phyloP scores from a whole-genome alignment of 2,113 vertebrate genomes.

The Anguilla rostrata region DNA sequence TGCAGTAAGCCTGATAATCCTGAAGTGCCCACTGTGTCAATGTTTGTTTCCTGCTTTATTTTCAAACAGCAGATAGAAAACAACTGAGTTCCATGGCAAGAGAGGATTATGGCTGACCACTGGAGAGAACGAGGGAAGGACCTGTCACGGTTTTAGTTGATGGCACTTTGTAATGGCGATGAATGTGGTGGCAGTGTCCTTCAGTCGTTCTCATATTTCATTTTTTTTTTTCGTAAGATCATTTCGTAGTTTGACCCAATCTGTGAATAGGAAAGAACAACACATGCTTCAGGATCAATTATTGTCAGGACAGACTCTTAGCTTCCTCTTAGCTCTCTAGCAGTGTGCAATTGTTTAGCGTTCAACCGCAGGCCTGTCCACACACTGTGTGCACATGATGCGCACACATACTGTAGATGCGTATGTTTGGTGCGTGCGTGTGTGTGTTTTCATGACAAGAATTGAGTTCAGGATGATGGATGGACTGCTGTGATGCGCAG shows the following conservation, averaged over 20 bases:
- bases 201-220: neutral
- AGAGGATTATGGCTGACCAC: neutral
- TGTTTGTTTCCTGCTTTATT: too few species aligned
- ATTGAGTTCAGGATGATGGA: neutral
- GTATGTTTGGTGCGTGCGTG: neutral
- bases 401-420: neutral
- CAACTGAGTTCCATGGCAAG: too few species aligned
- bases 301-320: neutral
- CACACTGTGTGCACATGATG: neutral
- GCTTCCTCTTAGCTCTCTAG: neutral
- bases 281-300: neutral
- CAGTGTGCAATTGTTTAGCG: neutral
- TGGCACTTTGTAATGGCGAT: neutral
- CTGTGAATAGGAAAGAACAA: neutral
- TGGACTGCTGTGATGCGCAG: neutral
- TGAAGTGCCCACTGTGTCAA: too few species aligned
- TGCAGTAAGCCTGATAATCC: too few species aligned
- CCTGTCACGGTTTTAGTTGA: neutral
- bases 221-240: neutral
- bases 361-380: neutral
- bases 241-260: neutral
- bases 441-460: neutral
- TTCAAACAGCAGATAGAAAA: too few species aligned
- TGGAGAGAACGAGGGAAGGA: neutral
- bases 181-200: neutral